A percentile compares a stretch with the other conserved stretches of the same genome.
phyloP scores from a whole-genome alignment of 2,888 invertebrate genomes.

The Strigamia crassipes region DNA sequence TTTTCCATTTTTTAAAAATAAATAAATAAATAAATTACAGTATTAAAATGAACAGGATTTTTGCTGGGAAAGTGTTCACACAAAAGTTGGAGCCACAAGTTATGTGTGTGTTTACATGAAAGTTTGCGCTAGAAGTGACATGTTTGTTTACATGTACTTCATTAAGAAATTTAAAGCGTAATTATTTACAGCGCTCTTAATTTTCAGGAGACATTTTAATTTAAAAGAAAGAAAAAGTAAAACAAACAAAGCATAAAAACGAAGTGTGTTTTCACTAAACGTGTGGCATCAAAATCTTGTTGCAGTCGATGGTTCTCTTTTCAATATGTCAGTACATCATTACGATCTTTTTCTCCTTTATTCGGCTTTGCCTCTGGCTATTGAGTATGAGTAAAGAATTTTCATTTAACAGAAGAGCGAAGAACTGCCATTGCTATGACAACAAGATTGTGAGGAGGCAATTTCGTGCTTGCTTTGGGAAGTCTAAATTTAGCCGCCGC shows the following conservation, averaged over 20 bases:
- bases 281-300: not conserved
- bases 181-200: not conserved
- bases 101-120: no score
- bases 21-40: no score
- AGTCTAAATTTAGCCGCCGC: conserved; percentile 26
- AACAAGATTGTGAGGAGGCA: conserved; percentile 39
- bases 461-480: conserved; percentile 28
- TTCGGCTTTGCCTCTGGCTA: conserved; percentile 5
- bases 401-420: conserved; percentile 8
- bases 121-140: no score
- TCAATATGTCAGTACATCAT: conserved; percentile 29
- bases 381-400: conserved; percentile 29
- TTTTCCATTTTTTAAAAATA: no score
- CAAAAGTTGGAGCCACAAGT: no score
- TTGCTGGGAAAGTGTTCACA: no score
- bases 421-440: conserved; percentile 26
- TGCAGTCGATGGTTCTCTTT: not conserved
- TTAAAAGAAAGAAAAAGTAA: no score
- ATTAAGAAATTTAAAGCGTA: no score
- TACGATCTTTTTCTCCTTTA: not conserved
- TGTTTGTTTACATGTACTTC: no score
- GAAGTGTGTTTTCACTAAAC: not conserved
- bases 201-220: not conserved
- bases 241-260: not conserved
- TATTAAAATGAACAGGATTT: no score